Conservation (phyloP, 2,113 vertebrate species). For the Leucosticte australis region DNA sequence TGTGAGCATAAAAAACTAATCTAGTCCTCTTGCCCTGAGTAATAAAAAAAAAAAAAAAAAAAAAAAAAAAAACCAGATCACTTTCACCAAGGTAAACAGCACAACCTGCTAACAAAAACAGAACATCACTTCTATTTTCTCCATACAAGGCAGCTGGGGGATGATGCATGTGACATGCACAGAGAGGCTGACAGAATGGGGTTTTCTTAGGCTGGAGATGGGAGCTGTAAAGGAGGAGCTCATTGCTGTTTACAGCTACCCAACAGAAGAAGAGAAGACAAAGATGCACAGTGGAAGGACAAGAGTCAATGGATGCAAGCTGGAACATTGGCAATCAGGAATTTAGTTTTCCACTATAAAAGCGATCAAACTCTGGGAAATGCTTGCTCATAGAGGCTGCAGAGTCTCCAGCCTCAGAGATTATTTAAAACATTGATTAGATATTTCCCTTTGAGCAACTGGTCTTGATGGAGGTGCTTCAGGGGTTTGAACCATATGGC, state of each 20-base stretch:
- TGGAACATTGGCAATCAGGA: not conserved
- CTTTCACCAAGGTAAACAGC: not conserved
- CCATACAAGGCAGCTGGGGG: not conserved
- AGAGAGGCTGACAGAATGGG: not conserved
- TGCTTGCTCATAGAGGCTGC: not conserved
- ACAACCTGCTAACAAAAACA: not conserved
- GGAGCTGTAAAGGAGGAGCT: not conserved
- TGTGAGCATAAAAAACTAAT: not conserved
- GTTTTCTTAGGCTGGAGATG: not conserved
- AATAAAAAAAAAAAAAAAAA: not conserved
- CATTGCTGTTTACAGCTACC: not conserved
- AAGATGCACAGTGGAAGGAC: not conserved
- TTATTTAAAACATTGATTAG: not conserved
- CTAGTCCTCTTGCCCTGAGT: not conserved
- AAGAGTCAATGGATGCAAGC: not conserved
- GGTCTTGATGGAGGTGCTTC: not conserved
- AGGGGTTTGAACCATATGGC: not conserved
- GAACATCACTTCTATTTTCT: not conserved
- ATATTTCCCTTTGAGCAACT: not conserved
- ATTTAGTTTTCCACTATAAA: not conserved
- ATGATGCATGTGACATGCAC: not conserved
- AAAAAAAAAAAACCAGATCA: not conserved
- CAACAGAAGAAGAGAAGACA: accelerated
- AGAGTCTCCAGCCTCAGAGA: not conserved
- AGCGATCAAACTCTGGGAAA: not conserved